Percentiles rank a stretch among this genome's conserved stretches.
Evolutionary conservation across 2,888 invertebrate genomes (phyloP).

Genomic region (Isotomurus palustris): DNA sequence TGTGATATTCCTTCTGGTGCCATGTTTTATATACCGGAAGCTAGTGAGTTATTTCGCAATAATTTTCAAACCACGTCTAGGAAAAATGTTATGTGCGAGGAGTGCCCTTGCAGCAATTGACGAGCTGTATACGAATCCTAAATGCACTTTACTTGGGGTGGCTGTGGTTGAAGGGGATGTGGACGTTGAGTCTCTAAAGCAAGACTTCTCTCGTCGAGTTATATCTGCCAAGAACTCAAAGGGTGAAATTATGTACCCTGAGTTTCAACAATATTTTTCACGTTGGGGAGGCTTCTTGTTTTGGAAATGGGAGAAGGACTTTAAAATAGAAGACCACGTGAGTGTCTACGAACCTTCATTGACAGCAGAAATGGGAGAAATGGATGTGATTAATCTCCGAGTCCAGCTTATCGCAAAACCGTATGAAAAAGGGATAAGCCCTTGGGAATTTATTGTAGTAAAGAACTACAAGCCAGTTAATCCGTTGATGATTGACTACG

Average conservation of each 20-base stretch:
- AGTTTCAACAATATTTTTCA: constrained; percentile 32
- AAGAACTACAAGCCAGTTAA: constrained; percentile 25
- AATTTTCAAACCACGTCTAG: constrained; percentile 23
- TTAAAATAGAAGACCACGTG: constrained; percentile 34
- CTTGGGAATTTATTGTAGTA: constrained; percentile 33
- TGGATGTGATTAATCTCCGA: constrained; percentile 21
- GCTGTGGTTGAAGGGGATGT: constrained; percentile 26
- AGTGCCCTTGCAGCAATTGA: constrained; percentile 32
- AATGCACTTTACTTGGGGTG: constrained; percentile 32
- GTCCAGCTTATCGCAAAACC: constrained; percentile 25
- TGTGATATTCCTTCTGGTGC: constrained; percentile 26
- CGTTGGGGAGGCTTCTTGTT: constrained; percentile 32
- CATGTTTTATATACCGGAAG: constrained; percentile 29
- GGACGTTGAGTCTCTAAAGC: constrained; percentile 18
- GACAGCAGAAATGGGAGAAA: constrained; percentile 17
- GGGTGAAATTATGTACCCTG: constrained; percentile 30
- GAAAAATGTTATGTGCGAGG: constrained; percentile 28
- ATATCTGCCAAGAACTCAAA: constrained; percentile 19
- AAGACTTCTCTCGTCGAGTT: constrained; percentile 21
- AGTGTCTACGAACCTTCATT: constrained; percentile 19
- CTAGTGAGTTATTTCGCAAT: constrained; percentile 20
- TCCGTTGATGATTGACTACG: constrained; percentile 3
- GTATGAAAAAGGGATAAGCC: constrained; percentile 19
- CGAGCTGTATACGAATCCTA: constrained; percentile 31
- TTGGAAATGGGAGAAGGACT: constrained; percentile 35